Conservation (phyloP, 2,888 invertebrate species). For the Macrosoma leucophasiata region DNA sequence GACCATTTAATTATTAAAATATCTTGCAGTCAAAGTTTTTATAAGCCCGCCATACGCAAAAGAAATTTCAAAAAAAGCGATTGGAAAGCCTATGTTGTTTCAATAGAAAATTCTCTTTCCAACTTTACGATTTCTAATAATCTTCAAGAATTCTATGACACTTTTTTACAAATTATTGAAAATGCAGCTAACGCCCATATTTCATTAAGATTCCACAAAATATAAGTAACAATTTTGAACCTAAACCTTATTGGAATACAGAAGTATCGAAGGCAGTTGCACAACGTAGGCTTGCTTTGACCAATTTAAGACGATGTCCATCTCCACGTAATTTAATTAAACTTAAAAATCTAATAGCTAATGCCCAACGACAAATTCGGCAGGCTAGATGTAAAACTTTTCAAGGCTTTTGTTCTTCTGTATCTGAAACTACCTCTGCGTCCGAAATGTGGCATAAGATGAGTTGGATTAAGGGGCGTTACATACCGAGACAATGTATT, state of each 20-base stretch:
- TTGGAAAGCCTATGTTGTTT: constrained; percentile 4
- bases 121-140: not conserved
- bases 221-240: constrained; percentile 14
- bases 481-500: not conserved
- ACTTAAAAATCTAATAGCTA: constrained; percentile 11
- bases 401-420: constrained; percentile 16
- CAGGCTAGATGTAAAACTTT: constrained; percentile 16
- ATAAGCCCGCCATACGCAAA: no score
- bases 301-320: constrained; percentile 25
- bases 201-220: constrained; percentile 5
- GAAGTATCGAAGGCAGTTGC: constrained; percentile 25
- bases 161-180: constrained; percentile 1
- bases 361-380: constrained; percentile 15
- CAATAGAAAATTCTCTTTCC: not conserved
- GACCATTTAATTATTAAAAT: constrained; percentile 13
- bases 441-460: constrained; percentile 21
- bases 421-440: constrained; percentile 13
- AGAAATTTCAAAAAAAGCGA: constrained; percentile 6
- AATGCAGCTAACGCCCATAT: constrained; percentile 13
- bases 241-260: constrained; percentile 30
- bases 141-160: constrained; percentile 5
- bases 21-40: no score
- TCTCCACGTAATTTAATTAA: constrained; percentile 19
- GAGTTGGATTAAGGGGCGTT: constrained; percentile 20
- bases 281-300: constrained; percentile 23